phyloP scores from a whole-genome alignment of 92 coral and sea anemone genomes.

The Porites divaricata region DNA sequence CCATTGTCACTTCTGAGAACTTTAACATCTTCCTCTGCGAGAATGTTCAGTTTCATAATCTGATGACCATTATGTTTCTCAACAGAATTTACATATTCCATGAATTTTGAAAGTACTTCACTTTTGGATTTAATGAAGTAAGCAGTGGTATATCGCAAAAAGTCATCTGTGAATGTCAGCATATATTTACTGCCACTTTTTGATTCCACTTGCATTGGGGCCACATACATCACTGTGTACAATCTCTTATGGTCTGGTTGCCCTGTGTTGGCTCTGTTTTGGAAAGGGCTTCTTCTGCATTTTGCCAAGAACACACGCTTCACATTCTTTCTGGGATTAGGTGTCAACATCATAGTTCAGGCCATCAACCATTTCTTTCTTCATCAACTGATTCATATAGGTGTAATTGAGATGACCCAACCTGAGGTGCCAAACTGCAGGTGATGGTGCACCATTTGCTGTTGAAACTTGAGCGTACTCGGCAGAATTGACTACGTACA shows the following conservation, averaged over 20 bases:
- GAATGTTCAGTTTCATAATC: too few species aligned
- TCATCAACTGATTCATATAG: slow-evolving; percentile 35
- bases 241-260: background rate
- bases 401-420: slow-evolving; percentile 63
- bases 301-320: slow-evolving; percentile 32
- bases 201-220: background rate
- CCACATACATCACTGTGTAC: too few species aligned
- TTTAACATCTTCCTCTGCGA: background rate
- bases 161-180: too few species aligned
- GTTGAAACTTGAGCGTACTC: slow-evolving; percentile 62
- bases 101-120: too few species aligned
- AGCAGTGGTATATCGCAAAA: too few species aligned
- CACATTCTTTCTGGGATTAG: slow-evolving; percentile 23
- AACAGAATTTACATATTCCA: too few species aligned
- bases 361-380: slow-evolving; percentile 37
- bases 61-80: too few species aligned
- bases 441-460: slow-evolving; percentile 48
- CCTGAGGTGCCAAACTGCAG: slow-evolving; percentile 65
- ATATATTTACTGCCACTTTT: background rate
- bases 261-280: slow-evolving; percentile 17
- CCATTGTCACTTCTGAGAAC: slow-evolving; percentile 3
- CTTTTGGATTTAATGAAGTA: too few species aligned
- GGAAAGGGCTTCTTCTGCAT: slow-evolving; percentile 32
- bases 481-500: background rate
- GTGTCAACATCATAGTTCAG: slow-evolving; percentile 38